Evolutionary conservation across 2,888 invertebrate genomes (phyloP).

Genomic region (Amitus sp.): DNA sequence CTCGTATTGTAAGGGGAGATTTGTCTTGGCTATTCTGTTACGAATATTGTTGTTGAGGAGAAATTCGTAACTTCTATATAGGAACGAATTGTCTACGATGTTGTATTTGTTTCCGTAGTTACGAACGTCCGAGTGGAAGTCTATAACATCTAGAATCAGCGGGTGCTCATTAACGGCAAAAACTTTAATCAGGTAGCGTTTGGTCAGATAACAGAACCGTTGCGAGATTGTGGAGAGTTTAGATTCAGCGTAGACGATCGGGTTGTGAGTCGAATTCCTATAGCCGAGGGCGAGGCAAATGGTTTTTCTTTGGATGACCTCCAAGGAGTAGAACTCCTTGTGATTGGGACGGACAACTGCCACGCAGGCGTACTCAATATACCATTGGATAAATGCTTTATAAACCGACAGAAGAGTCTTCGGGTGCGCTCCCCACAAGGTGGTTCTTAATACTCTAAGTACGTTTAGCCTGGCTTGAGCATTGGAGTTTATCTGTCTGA

Average conservation of each 20-base stretch:
- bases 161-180: background rate
- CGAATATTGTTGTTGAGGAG: background rate
- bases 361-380: constrained; percentile 1
- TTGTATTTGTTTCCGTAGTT: background rate
- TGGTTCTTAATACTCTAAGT: background rate
- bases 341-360: background rate
- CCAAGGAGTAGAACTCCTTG: background rate
- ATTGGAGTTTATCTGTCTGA: background rate
- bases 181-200: background rate
- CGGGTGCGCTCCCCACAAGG: constrained; percentile 18
- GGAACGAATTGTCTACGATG: background rate
- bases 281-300: background rate
- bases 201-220: background rate
- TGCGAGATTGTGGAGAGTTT: background rate
- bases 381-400: background rate
- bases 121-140: background rate
- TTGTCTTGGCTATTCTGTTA: background rate
- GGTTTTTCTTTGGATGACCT: background rate
- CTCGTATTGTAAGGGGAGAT: no score
- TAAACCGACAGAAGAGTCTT: constrained; percentile 12
- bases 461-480: constrained; percentile 2
- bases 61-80: background rate
- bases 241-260: background rate
- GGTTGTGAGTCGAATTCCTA: background rate
- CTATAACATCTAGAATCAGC: background rate